Base-by-base conservation (phyloP, 1,140 invertebrate genomes). In the Dinoponera quadriceps region DNA sequence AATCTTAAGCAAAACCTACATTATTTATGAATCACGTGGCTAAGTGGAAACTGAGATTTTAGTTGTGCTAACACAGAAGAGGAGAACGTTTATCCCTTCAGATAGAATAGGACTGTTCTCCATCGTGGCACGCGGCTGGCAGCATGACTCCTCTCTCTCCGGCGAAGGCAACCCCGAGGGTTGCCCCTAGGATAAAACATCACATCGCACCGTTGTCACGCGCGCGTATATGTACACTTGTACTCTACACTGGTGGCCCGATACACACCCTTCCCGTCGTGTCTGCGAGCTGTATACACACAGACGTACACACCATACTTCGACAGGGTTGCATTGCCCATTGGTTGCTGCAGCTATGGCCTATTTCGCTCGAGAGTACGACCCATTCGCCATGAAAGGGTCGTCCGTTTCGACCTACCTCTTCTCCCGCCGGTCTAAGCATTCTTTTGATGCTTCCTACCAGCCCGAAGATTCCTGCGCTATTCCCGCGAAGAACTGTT, bases 311-410 rank as follows among this genome's bases (percentile, higher is more conserved):
- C 65, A 33, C 65, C 72, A 86, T 85, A 85, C 85, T 72, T 85
- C 11, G 60, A 49, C 38, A 83, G 63, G 86, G 90, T 90, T 93
- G 92, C 92, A 94, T 94, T 92, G 92, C 91, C 92, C 92, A 94
- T 94, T 94, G 93, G 90, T 89, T 93, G 92, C 89, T 93, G 89
- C 92, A 92, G 92, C 91, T 93, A 94, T 94, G 92, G 93, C 92
- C 93, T 94, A 94, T 94, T 94, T 92, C 91, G 89, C 90, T 92
- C 90, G 90, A 94, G 93, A 93, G 92, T 93, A 94, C 93, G 93
- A 94, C 91, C 93, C 92, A 94, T 94, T 94, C 91, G 85, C 84
- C 90, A 88, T 87, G 90, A 92, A 93, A 92, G 91, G 92, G 91
- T 90, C 90, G 90, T 93, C 88, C 90, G 91, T 92, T 89, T 75